Conservation (phyloP, 1,140 invertebrate genomes). For the Dinothrombium tinctorium region DNA sequence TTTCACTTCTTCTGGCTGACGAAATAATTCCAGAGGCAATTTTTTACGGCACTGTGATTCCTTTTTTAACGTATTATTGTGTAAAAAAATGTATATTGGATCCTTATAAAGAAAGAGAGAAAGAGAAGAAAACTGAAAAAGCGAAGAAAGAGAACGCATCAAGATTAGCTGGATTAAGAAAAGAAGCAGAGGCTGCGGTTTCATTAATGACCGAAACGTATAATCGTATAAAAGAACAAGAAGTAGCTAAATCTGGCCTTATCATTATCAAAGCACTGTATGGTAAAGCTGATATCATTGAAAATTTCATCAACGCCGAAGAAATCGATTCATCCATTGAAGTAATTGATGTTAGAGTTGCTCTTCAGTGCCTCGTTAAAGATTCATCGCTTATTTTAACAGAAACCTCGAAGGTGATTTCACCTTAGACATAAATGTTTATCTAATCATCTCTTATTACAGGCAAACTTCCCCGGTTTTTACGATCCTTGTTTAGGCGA, state of each 20-base stretch:
- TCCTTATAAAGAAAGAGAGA: constrained; percentile 50
- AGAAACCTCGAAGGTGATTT: constrained; percentile 53
- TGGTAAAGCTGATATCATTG: constrained; percentile 17
- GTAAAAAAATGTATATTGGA: constrained; percentile 66
- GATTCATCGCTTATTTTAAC: constrained; percentile 65
- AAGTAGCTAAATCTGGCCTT: constrained; percentile 43
- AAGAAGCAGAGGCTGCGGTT: constrained; percentile 56
- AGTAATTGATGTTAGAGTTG: constrained; percentile 72
- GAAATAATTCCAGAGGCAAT: constrained; percentile 63
- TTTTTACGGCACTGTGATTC: constrained; percentile 74
- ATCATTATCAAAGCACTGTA: constrained; percentile 63
- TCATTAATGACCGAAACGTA: constrained; percentile 63
- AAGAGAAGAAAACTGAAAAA: constrained; percentile 29
- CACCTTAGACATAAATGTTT: not conserved
- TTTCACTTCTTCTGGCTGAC: constrained; percentile 73
- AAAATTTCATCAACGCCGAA: not conserved
- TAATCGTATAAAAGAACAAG: constrained; percentile 42
- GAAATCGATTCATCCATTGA: constrained; percentile 21
- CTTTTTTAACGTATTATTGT: constrained; percentile 48
- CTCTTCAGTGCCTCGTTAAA: constrained; percentile 74
- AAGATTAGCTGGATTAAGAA: constrained; percentile 48
- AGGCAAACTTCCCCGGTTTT: constrained; percentile 86
- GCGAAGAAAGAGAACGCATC: constrained; percentile 21
- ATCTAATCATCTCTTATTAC: constrained; percentile 20
- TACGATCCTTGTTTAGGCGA: constrained; percentile 87